Base-by-base conservation (phyloP, 2,888 invertebrate species). In the Formica aserva region DNA sequence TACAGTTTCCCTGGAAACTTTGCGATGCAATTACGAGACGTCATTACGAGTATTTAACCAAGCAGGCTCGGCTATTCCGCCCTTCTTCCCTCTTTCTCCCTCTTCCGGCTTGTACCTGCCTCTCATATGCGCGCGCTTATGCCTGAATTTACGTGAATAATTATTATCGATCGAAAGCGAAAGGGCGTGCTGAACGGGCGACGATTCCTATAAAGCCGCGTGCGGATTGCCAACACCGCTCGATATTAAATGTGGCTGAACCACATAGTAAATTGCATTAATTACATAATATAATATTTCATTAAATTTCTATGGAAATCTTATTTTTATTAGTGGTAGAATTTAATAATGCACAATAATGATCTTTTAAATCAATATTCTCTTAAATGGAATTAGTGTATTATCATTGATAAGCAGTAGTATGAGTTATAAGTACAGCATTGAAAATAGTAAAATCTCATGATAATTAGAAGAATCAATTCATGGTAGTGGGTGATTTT, bases 11-110 rank as follows among this genome's bases (percentile, higher is more conserved):
- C 85, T 85, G 87, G 85, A 89, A 92, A 93, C 92, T 93, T 93
- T 92, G 32, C 91, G 87, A 90, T 91, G 92, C 92, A 92, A 93
- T 93, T 93, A 92, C 92, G 88, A 90, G 91, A 91, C 92, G 92
- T 92, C 92, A 92, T 93, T 93, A 93, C 89, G 92, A 90, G 87
- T 92, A 88, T 92, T 93, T 93, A 92, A 88, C 89, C 87, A 82
- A 82, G 85, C 88, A 82, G 86, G 83, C 86, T 81, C 78, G 77
- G 72, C 75, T 52, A 74, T 75, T 62, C 62, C 82, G 26, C 22
- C 63, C 84, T 32, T 65, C 62, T 63, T 45, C 57, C 29, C 26
- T 26, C 63, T 41, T 41, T 66, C 77, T 65, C 71, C 71, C 62
- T 18, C 26, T 76, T 26, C 13, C 26, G 13, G 26, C 29, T 41